A percentile compares a stretch with the other conserved stretches of the same genome.
phyloP scores from a whole-genome alignment of 2,113 vertebrate genomes.

The Semicossyphus pulcher region DNA sequence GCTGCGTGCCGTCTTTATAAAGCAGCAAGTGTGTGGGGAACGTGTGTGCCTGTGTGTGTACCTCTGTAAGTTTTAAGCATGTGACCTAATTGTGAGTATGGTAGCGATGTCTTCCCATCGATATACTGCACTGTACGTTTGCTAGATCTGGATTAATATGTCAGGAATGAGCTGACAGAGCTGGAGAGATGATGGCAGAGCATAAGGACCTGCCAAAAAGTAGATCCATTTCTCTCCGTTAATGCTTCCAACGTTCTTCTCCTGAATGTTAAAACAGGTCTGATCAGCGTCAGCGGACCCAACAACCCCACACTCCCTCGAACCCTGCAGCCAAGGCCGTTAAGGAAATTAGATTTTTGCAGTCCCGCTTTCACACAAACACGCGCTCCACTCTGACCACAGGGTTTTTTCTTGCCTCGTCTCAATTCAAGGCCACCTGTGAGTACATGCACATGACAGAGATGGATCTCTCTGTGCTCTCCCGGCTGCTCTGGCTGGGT shows the following conservation, averaged over 20 bases:
- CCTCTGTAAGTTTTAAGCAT: not conserved
- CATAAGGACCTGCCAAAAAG: not conserved
- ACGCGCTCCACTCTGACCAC: constrained; percentile 23
- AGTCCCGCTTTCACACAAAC: constrained; percentile 13
- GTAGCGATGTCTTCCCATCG: constrained; percentile 1
- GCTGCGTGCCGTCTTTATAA: constrained; percentile 70
- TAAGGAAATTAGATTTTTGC: constrained; percentile 57
- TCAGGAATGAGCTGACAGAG: constrained; percentile 4
- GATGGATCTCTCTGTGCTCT: constrained; percentile 51
- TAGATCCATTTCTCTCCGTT: constrained; percentile 13
- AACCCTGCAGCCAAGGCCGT: constrained; percentile 32
- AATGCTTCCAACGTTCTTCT: constrained; percentile 12
- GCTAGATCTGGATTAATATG: constrained; percentile 1
- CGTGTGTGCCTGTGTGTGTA: constrained; percentile 32
- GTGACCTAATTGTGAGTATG: constrained; percentile 29
- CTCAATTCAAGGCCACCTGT: constrained; percentile 59
- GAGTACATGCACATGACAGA: constrained; percentile 58
- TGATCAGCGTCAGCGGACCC: constrained; percentile 33
- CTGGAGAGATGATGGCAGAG: not conserved
- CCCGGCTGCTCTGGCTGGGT: constrained; percentile 25
- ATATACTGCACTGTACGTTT: not conserved
- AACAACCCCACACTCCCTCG: constrained; percentile 21
- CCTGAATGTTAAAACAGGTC: constrained; percentile 8
- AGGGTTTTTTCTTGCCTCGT: constrained; percentile 17
- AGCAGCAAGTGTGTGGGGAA: constrained; percentile 48